These are phyloP conservation scores for Odontomachus brunneus DNA, from an alignment of 1,140 invertebrate species.

Conservation along the genomic window DNA sequence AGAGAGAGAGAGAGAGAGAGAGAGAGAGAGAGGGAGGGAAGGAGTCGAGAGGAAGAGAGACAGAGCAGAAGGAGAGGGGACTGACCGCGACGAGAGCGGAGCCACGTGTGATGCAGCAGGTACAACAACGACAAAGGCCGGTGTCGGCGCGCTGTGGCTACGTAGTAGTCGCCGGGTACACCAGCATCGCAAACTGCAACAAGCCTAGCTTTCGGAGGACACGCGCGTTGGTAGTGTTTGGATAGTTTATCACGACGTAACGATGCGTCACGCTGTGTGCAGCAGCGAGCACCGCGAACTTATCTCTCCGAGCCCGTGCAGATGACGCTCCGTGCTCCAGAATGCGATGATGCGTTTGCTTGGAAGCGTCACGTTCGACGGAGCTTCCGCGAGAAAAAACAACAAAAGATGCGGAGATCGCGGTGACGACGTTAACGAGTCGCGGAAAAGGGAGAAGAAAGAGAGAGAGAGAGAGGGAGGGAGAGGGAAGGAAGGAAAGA, in stretches of 20 bases:
- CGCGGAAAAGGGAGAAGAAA: no score
- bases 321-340: conserved; percentile 20
- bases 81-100: conserved; percentile 44
- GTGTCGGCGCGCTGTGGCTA: conserved; percentile 15
- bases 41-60: neutral
- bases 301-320: neutral
- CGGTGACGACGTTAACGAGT: conserved; percentile 1
- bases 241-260: conserved; percentile 17
- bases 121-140: conserved; percentile 61
- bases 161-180: conserved; percentile 26
- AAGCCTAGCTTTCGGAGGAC: neutral
- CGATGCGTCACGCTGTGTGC: neutral
- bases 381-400: neutral
- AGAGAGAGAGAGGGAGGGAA: no score
- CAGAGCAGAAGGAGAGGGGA: conserved; percentile 34
- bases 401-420: neutral
- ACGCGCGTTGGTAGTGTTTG: neutral
- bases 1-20: conserved; percentile 35
- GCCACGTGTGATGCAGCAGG: conserved; percentile 53
- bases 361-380: neutral
- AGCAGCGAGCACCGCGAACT: neutral
- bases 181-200: neutral
- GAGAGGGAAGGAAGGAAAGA: no score
- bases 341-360: neutral
- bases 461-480: no score